These are phyloP conservation scores for Micrasema longulum DNA, from an alignment of 1,140 invertebrate genomes.

Conservation along the genomic window DNA sequence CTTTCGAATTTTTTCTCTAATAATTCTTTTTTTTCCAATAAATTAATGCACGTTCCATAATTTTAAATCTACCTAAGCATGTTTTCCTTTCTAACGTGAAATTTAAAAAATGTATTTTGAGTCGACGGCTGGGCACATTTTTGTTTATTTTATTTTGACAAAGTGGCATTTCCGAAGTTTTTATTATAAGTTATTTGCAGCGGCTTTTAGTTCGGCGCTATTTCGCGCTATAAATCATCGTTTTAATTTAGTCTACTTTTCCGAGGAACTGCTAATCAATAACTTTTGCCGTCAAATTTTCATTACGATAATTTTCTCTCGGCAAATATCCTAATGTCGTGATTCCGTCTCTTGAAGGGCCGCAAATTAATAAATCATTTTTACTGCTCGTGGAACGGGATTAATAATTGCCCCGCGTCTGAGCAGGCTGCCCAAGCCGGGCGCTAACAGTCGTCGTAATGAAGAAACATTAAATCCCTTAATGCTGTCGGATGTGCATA, in stretches of 20 bases:
- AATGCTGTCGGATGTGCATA: slow-evolving; percentile 46
- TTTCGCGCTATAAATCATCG: slow-evolving; percentile 10
- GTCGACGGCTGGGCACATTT: no score
- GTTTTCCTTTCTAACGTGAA: no score
- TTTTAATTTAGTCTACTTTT: slow-evolving; percentile 6
- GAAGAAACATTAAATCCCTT: slow-evolving; percentile 46
- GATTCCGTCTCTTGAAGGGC: slow-evolving; percentile 22
- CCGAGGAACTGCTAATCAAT: slow-evolving; percentile 22
- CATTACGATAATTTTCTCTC: slow-evolving; percentile 33
- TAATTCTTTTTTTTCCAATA: no score
- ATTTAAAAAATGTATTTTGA: no score
- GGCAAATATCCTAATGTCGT: slow-evolving; percentile 37
- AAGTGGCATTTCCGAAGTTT: background rate
- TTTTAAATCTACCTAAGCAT: no score
- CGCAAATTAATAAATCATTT: slow-evolving; percentile 39
- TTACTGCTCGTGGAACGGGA: slow-evolving; percentile 34
- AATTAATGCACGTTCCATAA: no score
- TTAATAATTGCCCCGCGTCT: slow-evolving; percentile 24
- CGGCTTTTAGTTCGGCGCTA: background rate
- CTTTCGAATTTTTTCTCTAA: no score
- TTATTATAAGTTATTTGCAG: background rate
- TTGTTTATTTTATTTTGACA: background rate
- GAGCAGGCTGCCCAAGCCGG: background rate
- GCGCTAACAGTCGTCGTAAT: slow-evolving; percentile 47
- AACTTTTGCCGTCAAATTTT: slow-evolving; percentile 30